These are phyloP conservation scores for Sarcophaga carnaria DNA, from an alignment of 2,888 invertebrate genomes.

Conservation along the genomic window DNA sequence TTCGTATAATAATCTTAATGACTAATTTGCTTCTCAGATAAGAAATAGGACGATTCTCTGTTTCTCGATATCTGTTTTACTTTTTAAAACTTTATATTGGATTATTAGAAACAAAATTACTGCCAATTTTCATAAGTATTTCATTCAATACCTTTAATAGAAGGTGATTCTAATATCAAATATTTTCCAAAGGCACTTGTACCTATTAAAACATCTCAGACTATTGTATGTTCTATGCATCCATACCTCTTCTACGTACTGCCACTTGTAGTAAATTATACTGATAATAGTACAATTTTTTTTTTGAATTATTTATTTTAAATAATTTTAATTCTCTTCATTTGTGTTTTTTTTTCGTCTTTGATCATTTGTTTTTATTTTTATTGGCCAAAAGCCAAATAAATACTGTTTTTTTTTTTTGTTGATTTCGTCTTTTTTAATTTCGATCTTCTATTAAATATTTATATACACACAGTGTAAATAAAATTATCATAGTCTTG, in stretches of 20 bases:
- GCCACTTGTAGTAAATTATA: conserved; percentile 45
- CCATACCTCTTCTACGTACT: not conserved
- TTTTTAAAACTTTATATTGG: too few relatives aligned
- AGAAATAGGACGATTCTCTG: too few relatives aligned
- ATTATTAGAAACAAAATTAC: too few relatives aligned
- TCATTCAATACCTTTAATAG: too few relatives aligned
- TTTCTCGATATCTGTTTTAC: too few relatives aligned
- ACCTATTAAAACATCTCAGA: not conserved
- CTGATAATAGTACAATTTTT: conserved; percentile 20
- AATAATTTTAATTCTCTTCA: conserved; percentile 18
- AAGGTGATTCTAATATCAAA: too few relatives aligned
- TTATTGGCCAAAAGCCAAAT: conserved; percentile 56
- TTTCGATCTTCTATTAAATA: conserved; percentile 43
- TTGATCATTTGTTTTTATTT: conserved; percentile 33
- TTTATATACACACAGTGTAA: conserved; percentile 19
- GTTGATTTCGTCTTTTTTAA: conserved; percentile 9
- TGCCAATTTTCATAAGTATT: too few relatives aligned
- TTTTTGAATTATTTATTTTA: conserved; percentile 3
- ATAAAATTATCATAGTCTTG: conserved; percentile 20
- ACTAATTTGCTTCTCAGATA: too few relatives aligned
- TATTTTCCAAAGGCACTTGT: not conserved
- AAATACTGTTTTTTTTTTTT: conserved; percentile 4
- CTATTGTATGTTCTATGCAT: not conserved
- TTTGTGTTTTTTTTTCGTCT: conserved; percentile 2
- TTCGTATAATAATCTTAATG: too few relatives aligned